Evolutionary conservation across 2,888 invertebrate genomes (phyloP), one percentile per base, ranked within the genome.

Genomic region (Torymus aiolomorphi): DNA sequence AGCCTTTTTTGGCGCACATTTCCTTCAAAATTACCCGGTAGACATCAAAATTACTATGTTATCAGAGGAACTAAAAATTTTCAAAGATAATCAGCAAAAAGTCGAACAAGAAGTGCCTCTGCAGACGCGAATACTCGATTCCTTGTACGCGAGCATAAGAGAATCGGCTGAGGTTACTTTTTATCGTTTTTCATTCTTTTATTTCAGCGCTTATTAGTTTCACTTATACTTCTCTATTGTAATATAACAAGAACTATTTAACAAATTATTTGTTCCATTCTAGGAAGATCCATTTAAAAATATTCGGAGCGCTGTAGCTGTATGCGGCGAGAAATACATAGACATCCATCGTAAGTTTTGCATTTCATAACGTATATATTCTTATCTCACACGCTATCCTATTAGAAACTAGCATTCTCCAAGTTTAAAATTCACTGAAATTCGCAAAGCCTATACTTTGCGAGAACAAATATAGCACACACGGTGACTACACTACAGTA

Each of bases 251-350:
- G 42, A 8, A 10, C 42, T 42, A 42, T 42, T 42, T 8, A 42
- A 42, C 42, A 42, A 42, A 42, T 65, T 62, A 13, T 11, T 59
- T 59, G 2, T 63, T 54, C n/a, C 49, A 24, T 74, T 67, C 31
- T 56, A 83, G 81, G 76, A 81, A n/a, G 83, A 85, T 79, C 78
- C 83, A 24, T 42, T 83, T 12, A 80, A 81, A 71, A 78, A 67
- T 31, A 83, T 84, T 73, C 65, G 80, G 14, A 82, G 82, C 24
- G 79, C 78, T 16, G 79, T 82, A 8, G 74, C 72, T n/a, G 83
- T 86, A 69, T 86, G 86, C 74, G 84, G 86, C 8, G 82, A 78
- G 82, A 83, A 84, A n/a, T 75, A 70, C 80, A 77, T 83, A 66
- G 84, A 84, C 62, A 83, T 83, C 65, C 84, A 84, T 77, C 85